These are phyloP conservation scores for Rhabdomys dilectus DNA, from an alignment of 2,113 vertebrate genomes.

Conservation along the genomic window DNA sequence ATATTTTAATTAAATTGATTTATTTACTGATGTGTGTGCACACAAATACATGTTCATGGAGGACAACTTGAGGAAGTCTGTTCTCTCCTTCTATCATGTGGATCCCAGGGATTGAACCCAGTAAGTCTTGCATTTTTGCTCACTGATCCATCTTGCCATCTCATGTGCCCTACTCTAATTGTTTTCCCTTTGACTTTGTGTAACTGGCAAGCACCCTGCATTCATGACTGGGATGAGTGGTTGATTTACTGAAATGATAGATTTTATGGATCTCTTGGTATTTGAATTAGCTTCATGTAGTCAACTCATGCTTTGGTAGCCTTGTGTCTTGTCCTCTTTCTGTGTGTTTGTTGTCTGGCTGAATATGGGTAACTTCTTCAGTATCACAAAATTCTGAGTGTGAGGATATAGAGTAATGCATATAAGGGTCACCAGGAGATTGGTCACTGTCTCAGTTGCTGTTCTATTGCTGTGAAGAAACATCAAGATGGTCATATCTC, in stretches of 20 bases:
- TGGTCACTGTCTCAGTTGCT: background rate
- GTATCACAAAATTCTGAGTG: background rate
- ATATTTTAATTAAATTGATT: background rate
- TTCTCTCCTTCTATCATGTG: background rate
- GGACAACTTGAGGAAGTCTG: background rate
- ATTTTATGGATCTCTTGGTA: background rate
- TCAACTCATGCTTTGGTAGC: background rate
- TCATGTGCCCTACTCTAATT: background rate
- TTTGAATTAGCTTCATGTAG: background rate
- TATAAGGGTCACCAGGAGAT: background rate
- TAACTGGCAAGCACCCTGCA: background rate
- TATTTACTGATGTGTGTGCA: background rate
- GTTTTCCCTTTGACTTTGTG: background rate
- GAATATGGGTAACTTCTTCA: background rate
- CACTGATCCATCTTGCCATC: background rate
- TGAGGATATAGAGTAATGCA: background rate
- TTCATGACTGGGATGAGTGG: background rate
- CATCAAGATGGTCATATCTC: background rate
- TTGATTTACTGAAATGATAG: background rate
- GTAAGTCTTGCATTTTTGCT: background rate
- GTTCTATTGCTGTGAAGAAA: background rate
- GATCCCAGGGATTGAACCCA: no score
- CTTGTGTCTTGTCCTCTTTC: background rate
- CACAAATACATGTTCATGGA: background rate
- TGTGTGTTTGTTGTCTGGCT: background rate